These are phyloP conservation scores for Pseudotriccus pelzelni DNA, from an alignment of 2,797 vertebrate species.

Conservation along the genomic window DNA sequence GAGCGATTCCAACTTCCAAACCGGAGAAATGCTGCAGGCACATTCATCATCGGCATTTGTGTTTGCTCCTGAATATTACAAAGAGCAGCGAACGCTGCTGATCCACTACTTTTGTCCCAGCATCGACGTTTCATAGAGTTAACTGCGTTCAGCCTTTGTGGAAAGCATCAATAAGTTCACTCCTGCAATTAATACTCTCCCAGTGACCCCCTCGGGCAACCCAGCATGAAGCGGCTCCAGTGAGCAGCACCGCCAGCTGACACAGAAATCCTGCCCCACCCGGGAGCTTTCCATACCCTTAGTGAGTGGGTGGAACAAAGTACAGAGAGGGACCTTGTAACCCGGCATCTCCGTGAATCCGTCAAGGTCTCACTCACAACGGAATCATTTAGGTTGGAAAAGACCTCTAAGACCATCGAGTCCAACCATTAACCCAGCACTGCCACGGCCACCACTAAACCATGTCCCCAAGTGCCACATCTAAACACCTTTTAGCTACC, in stretches of 20 bases:
- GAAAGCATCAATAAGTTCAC: neutral
- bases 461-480: neutral
- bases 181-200: neutral
- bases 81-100: neutral
- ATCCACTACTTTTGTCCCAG: neutral
- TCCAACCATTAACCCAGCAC: neutral
- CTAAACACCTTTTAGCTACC: neutral
- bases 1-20: conserved; percentile 5
- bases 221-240: neutral
- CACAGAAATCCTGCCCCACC: conserved; percentile 3
- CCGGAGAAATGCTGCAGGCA: conserved; percentile 2
- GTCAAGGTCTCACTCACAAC: neutral
- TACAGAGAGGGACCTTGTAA: neutral
- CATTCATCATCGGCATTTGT: neutral
- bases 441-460: neutral
- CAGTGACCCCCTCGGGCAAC: neutral
- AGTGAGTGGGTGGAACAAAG: neutral
- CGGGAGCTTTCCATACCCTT: neutral
- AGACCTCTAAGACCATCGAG: neutral
- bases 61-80: neutral
- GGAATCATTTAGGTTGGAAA: neutral
- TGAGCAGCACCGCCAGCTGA: neutral
- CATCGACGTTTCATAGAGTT: accelerated
- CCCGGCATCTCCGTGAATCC: neutral
- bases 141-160: neutral